A percentile compares a stretch with the other conserved stretches of the same genome.
phyloP scores from a whole-genome alignment of 2,113 vertebrate species.

The Lathamus discolor region DNA sequence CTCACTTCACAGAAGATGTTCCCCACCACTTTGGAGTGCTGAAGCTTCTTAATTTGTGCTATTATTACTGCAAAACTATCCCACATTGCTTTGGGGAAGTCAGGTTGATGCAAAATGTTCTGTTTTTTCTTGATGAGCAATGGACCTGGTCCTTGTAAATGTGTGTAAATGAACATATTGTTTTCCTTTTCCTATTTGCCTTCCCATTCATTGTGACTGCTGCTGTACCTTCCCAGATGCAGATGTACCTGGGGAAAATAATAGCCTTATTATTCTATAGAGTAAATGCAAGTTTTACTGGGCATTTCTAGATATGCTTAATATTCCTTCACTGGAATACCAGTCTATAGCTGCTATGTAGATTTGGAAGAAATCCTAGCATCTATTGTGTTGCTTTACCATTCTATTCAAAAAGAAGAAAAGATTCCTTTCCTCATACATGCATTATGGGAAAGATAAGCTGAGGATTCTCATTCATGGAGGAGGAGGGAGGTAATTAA shows the following conservation, averaged over 20 bases:
- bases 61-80: background rate
- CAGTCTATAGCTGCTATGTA: background rate
- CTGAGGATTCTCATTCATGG: background rate
- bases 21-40: background rate
- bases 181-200: background rate
- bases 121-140: background rate
- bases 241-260: background rate
- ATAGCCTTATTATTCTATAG: background rate
- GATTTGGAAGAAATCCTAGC: background rate
- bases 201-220: background rate
- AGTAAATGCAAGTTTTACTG: background rate
- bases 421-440: background rate
- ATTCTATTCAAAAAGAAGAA: background rate
- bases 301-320: background rate
- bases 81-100: background rate
- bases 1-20: background rate
- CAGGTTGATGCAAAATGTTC: background rate
- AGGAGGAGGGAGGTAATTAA: background rate
- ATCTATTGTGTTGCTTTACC: background rate
- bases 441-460: background rate
- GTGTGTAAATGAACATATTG: background rate
- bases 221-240: background rate
- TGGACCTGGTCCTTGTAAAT: background rate
- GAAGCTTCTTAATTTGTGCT: background rate
- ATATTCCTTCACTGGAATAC: background rate